Conservation (phyloP, 1,140 invertebrate species). For the Maconellicoccus hirsutus region DNA sequence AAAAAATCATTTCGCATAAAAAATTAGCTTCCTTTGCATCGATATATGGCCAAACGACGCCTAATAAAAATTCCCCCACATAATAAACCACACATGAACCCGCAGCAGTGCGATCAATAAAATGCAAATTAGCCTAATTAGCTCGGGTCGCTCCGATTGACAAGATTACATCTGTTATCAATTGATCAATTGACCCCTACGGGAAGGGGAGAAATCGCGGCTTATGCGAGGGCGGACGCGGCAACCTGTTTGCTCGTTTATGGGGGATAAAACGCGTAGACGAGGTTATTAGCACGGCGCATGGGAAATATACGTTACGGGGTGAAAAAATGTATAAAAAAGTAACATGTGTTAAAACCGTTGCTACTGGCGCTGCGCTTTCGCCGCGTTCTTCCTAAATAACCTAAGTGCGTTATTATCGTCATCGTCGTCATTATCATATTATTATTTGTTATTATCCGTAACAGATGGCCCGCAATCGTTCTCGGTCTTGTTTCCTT, state of each 20-base stretch:
- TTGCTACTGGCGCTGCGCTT: conserved; percentile 11
- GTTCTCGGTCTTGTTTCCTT: background rate
- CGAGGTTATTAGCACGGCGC: background rate
- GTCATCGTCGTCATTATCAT: background rate
- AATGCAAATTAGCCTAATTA: background rate
- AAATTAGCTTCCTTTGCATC: no score
- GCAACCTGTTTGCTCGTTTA: background rate
- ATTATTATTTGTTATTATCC: conserved; percentile 22
- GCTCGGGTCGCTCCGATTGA: background rate
- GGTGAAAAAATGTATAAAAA: background rate
- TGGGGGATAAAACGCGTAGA: background rate
- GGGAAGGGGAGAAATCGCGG: background rate
- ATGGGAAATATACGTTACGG: conserved; percentile 14
- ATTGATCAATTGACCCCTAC: no score
- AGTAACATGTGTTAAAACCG: conserved; percentile 21
- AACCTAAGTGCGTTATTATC: conserved; percentile 11
- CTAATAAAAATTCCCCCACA: no score
- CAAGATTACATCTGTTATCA: background rate
- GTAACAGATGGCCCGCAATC: conserved; percentile 18
- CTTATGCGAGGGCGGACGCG: background rate
- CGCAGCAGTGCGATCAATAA: background rate
- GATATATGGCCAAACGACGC: no score
- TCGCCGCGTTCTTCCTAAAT: background rate
- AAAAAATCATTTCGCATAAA: no score
- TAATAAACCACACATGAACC: no score